A percentile compares a stretch with the other conserved stretches of the same genome.
phyloP scores from a whole-genome alignment of 1,140 invertebrate genomes.

The Globodera rostochiensis region DNA sequence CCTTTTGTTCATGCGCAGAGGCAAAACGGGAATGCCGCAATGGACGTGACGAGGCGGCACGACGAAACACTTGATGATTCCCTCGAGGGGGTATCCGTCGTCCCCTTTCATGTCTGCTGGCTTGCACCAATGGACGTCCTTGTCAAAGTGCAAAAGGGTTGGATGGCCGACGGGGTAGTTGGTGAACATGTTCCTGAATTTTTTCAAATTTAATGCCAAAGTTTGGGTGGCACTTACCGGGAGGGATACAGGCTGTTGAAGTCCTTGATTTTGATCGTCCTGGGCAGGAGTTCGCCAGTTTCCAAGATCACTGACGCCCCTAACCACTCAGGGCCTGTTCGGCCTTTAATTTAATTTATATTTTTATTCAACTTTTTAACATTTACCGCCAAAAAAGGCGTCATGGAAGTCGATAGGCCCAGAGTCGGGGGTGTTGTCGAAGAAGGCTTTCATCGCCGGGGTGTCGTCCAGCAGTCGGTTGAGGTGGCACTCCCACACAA shows the following conservation, averaged over 20 bases:
- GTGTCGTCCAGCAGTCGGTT: background rate
- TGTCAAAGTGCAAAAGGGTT: background rate
- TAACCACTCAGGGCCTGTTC: background rate
- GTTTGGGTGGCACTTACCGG: background rate
- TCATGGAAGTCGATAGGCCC: background rate
- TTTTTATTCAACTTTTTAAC: background rate
- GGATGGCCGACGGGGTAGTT: conserved; percentile 10
- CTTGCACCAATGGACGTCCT: background rate
- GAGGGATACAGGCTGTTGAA: background rate
- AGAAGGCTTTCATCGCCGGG: background rate
- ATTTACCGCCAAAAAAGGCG: background rate
- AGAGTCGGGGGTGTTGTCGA: background rate
- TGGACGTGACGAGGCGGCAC: background rate
- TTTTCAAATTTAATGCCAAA: background rate
- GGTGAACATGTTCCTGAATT: conserved; percentile 6
- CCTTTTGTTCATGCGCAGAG: background rate
- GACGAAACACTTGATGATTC: background rate
- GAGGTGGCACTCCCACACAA: background rate
- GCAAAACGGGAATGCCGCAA: conserved; percentile 8
- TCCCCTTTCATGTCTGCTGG: background rate
- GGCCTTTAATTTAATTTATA: background rate
- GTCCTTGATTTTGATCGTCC: conserved; percentile 1
- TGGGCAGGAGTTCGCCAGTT: background rate
- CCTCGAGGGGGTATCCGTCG: background rate
- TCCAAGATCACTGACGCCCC: background rate